Conservation (phyloP, 1,140 invertebrate genomes). For the Pygmarrhopalites habei region DNA sequence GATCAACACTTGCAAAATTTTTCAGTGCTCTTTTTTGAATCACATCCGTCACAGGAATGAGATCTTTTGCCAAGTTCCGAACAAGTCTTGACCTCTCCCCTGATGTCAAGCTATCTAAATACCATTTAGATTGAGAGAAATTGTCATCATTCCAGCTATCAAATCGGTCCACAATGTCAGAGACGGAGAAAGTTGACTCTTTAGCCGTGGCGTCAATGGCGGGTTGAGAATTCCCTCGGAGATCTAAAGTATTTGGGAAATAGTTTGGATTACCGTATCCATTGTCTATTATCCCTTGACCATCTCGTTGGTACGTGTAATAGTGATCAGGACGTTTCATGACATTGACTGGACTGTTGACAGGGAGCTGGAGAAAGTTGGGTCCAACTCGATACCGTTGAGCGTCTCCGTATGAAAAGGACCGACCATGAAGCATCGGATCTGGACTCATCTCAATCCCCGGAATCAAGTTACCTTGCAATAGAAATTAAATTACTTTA, state of each 20-base stretch:
- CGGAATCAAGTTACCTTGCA: slow-evolving; percentile 53
- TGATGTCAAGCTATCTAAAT: slow-evolving; percentile 52
- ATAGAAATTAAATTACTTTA: too few relatives aligned
- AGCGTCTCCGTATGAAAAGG: slow-evolving; percentile 59
- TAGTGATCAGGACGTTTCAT: too few relatives aligned
- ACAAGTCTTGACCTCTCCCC: slow-evolving; percentile 48
- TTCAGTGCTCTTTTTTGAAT: slow-evolving; percentile 43
- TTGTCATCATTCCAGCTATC: slow-evolving; percentile 56
- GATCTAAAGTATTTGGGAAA: slow-evolving; percentile 95
- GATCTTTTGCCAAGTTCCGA: slow-evolving; percentile 50
- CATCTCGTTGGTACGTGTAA: slow-evolving; percentile 87
- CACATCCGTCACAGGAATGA: slow-evolving; percentile 49
- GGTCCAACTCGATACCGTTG: slow-evolving; percentile 58
- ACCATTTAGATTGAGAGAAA: slow-evolving; percentile 49
- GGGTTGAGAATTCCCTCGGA: too few relatives aligned
- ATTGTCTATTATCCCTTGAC: slow-evolving; percentile 53
- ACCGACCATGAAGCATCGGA: slow-evolving; percentile 58
- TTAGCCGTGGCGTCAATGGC: slow-evolving; percentile 30
- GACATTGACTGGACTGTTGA: slow-evolving; percentile 53
- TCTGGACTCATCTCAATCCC: slow-evolving; percentile 53
- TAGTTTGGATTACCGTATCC: slow-evolving; percentile 83
- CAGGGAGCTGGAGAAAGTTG: slow-evolving; percentile 57
- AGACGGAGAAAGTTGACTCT: slow-evolving; percentile 29
- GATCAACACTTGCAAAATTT: too few relatives aligned
- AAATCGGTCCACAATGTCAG: slow-evolving; percentile 45